Evolutionary conservation across 2,113 vertebrate genomes (phyloP), one percentile per base, ranked within the genome.

Genomic region (Callocephalon fimbriatum): DNA sequence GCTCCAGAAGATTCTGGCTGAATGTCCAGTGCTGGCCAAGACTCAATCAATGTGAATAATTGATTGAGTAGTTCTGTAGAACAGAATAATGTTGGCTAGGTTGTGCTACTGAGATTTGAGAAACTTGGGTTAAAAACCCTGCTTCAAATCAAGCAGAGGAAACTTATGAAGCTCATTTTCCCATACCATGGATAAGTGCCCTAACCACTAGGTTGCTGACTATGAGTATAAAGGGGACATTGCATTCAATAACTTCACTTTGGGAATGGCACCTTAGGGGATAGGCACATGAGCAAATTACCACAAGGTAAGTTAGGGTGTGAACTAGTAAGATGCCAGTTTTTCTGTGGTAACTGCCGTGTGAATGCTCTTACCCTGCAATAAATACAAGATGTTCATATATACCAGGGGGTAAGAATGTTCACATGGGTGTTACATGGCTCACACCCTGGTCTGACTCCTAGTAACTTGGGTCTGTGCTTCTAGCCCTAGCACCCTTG

Each of bases 301-400:
- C 96, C 94, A 96, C 32, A 7, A 95, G 93, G 47, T 94, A 93
- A 77, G n/a, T 93, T 91, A 94, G 94, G 94, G 96, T 87, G 96
- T 97, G 93, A 97, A 81, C 96, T 82, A 85, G 16, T 51, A 63
- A 91, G 95, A 61, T 96, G 95, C 94, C 96, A 96, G 93, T 93
- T 96, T 93, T 96, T 89, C 94, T 96, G 96, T 89, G 96, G 95
- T 96, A 96, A 87, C 86, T 96, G 93, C 88, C 42, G 54, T 96
- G 94, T 95, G 95, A 97, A 96, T 94, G 91, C 89, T 94, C 84
- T 23, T 94, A 87, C 68, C 91, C 50, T 93, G 93, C 93, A 96
- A 96, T 89, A 93, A 96, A 81, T 91, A 67, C 56, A 31, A 86
- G 84, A 4, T 44, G 89, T 95, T 95, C 95, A 81, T 89, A 87